Evolutionary conservation across 2,888 invertebrate species (phyloP).

Genomic region (Xanthorhoe designata): DNA sequence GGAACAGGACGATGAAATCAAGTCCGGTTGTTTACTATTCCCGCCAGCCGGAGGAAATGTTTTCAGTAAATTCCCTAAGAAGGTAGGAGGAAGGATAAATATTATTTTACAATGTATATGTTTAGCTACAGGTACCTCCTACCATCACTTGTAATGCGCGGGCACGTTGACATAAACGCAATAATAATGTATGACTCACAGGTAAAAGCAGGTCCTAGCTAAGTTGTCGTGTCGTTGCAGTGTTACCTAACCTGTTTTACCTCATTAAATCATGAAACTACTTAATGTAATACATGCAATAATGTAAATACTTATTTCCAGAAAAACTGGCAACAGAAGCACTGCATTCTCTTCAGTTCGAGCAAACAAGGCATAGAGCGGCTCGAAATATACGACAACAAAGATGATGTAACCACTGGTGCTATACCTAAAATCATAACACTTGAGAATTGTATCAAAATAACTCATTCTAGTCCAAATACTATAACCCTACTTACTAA

Average conservation of each 20-base stretch:
- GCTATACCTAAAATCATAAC: slow-evolving; percentile 92
- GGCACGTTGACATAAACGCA: slow-evolving; percentile 42
- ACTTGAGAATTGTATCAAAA: slow-evolving; percentile 95
- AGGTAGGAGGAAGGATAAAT: slow-evolving; percentile 74
- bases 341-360: slow-evolving; percentile 91
- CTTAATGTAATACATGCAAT: slow-evolving; percentile 16
- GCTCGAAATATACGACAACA: slow-evolving; percentile 93
- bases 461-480: slow-evolving; percentile 87
- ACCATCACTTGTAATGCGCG: slow-evolving; percentile 21
- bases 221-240: slow-evolving; percentile 25
- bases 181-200: slow-evolving; percentile 46
- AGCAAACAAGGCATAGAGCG: slow-evolving; percentile 95
- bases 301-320: slow-evolving; percentile 60
- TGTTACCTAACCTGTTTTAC: slow-evolving; percentile 40
- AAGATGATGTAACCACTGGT: slow-evolving; percentile 88
- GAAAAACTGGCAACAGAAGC: slow-evolving; percentile 94
- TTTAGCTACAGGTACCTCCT: slow-evolving; percentile 7
- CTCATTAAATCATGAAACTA: slow-evolving; percentile 24
- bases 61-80: slow-evolving; percentile 91
- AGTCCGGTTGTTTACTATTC: slow-evolving; percentile 91
- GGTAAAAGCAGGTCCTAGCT: slow-evolving; percentile 41
- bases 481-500: slow-evolving; percentile 91
- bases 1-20: slow-evolving; percentile 91
- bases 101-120: too few species aligned
- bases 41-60: slow-evolving; percentile 88